Evolutionary conservation across 2,113 vertebrate genomes (phyloP).

Genomic region (Aix galericulata): DNA sequence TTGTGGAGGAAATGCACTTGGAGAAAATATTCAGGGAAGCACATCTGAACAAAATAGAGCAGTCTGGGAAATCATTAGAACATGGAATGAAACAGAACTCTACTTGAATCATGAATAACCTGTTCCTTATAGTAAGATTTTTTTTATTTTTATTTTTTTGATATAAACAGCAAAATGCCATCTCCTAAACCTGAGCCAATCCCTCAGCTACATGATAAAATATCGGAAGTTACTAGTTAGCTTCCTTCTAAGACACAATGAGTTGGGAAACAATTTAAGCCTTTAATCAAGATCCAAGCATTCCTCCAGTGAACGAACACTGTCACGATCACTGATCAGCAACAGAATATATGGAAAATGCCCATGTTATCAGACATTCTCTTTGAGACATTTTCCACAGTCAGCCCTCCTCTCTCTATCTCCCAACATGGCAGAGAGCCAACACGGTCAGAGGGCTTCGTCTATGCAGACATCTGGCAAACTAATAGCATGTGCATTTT

Average conservation of each 20-base stretch:
- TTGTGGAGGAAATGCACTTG: background rate
- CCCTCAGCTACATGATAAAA: background rate
- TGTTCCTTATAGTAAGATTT: background rate
- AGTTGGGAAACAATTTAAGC: background rate
- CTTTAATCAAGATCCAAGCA: background rate
- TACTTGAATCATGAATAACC: background rate
- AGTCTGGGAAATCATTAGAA: background rate
- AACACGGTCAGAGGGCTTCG: background rate
- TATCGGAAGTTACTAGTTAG: background rate
- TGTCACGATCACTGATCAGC: background rate
- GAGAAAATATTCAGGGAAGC: background rate
- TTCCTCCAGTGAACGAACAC: background rate
- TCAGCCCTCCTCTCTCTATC: background rate
- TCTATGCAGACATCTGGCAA: background rate
- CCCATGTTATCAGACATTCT: background rate
- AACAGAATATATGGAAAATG: background rate
- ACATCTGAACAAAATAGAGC: background rate
- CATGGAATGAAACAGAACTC: background rate
- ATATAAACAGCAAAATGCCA: background rate
- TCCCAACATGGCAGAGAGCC: background rate
- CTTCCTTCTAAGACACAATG: background rate
- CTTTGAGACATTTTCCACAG: background rate
- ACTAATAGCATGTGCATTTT: background rate
- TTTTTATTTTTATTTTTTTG: background rate
- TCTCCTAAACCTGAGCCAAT: background rate